Evolutionary conservation across 2,888 invertebrate species (phyloP).

Genomic region (Adelognathus sp.): DNA sequence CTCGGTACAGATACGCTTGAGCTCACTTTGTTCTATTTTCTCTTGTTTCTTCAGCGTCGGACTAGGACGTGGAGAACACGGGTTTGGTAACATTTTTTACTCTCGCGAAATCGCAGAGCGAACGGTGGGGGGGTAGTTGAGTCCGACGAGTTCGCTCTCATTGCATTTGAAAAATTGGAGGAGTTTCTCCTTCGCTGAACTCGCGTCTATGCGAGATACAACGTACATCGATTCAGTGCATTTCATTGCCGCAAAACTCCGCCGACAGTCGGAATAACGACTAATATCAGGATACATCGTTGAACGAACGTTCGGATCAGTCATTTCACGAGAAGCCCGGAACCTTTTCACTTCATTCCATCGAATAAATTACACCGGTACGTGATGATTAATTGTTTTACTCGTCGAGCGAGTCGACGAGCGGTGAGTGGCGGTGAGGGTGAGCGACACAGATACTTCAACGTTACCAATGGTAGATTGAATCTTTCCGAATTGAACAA

Average conservation of each 20-base stretch:
- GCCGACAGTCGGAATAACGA: not conserved
- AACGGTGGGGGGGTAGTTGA: no score
- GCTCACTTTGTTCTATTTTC: slow-evolving; percentile 9
- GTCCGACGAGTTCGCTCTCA: no score
- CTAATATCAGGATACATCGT: not conserved
- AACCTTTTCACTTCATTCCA: not conserved
- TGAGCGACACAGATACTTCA: not conserved
- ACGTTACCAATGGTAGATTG: slow-evolving; percentile 9
- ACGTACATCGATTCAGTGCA: no score
- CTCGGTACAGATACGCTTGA: slow-evolving; percentile 8
- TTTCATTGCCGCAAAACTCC: not conserved
- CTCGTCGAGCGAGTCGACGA: not conserved
- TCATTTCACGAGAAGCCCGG: not conserved
- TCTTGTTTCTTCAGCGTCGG: not conserved
- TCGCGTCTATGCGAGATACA: no score
- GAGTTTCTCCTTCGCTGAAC: no score
- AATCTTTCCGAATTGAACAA: slow-evolving; percentile 20
- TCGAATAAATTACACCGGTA: not conserved
- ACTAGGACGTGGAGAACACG: not conserved
- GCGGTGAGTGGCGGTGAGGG: not conserved
- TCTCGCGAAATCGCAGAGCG: not conserved
- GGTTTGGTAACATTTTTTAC: not conserved
- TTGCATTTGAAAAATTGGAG: no score
- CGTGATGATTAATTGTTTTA: slow-evolving; percentile 1
- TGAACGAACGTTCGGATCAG: not conserved